Percentiles rank a stretch among this genome's conserved stretches.
phyloP scores from a whole-genome alignment of 2,797 vertebrate genomes.

The Eremophila alpestris region DNA sequence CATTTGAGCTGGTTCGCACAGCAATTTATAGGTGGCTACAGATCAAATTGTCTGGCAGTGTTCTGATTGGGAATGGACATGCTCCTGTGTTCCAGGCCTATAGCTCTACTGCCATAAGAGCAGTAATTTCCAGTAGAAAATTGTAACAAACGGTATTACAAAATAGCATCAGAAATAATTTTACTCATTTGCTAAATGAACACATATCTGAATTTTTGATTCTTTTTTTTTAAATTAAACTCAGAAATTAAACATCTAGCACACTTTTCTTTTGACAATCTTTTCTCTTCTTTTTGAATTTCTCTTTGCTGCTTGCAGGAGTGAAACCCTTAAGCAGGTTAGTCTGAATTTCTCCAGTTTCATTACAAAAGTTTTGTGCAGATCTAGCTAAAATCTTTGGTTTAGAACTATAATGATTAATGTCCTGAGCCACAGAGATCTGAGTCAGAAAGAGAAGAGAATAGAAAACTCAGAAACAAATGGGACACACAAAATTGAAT shows the following conservation, averaged over 20 bases:
- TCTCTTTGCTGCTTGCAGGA: background rate
- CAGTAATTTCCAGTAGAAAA: background rate
- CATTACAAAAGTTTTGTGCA: conserved; percentile 54
- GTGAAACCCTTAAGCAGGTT: background rate
- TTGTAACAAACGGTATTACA: background rate
- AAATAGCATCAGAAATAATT: background rate
- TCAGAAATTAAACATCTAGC: background rate
- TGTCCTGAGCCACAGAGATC: conserved; percentile 10
- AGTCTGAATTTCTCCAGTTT: conserved; percentile 32
- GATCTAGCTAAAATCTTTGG: conserved; percentile 51
- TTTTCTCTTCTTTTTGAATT: background rate
- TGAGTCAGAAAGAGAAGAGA: conserved; percentile 20
- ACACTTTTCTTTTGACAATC: background rate
- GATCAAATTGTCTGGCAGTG: background rate
- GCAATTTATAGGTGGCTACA: background rate
- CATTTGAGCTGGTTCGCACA: background rate
- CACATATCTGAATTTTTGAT: background rate
- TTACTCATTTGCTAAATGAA: background rate
- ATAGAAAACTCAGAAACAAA: conserved; percentile 45
- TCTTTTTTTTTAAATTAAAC: background rate
- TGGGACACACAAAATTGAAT: conserved; percentile 12
- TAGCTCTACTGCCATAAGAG: background rate
- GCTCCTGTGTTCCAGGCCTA: background rate
- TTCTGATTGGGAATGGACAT: accelerated
- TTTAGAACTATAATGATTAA: conserved; percentile 58